Conservation (phyloP, 1,140 invertebrate genomes). For the Drosophila tristis region DNA sequence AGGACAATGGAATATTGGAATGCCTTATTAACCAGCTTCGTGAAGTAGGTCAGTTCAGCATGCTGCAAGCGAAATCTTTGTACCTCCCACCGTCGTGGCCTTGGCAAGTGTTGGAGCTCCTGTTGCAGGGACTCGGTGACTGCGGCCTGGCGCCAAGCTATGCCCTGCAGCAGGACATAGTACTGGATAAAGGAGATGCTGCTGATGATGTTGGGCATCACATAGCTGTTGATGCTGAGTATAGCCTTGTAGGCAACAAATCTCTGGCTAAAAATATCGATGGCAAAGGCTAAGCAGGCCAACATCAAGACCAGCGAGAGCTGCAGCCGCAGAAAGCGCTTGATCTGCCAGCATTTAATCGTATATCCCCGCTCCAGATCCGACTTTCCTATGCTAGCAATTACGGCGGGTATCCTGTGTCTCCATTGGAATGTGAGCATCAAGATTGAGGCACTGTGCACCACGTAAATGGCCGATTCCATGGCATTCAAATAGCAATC, state of each 20-base stretch:
- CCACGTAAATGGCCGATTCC: slow-evolving; percentile 45
- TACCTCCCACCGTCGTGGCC: slow-evolving; percentile 4
- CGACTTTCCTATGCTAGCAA: slow-evolving; percentile 29
- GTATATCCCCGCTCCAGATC: slow-evolving; percentile 42
- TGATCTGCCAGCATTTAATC: slow-evolving; percentile 1
- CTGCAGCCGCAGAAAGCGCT: slow-evolving; percentile 21
- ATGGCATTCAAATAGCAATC: slow-evolving; percentile 51
- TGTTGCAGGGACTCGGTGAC: slow-evolving; percentile 20
- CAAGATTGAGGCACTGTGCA: slow-evolving; percentile 47
- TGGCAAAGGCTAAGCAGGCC: slow-evolving; percentile 3
- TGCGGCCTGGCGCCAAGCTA: slow-evolving; percentile 22
- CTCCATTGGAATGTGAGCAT: slow-evolving; percentile 36
- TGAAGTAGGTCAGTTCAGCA: slow-evolving; percentile 46
- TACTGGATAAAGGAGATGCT: slow-evolving; percentile 55
- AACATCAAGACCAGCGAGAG: slow-evolving; percentile 37
- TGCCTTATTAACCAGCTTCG: slow-evolving; percentile 46
- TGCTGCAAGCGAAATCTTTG: slow-evolving; percentile 51
- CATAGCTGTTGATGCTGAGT: slow-evolving; percentile 40
- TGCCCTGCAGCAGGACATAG: slow-evolving; percentile 43
- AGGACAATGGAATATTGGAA: slow-evolving; percentile 61
- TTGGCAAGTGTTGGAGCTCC: slow-evolving; percentile 6
- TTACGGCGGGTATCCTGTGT: slow-evolving; percentile 19
- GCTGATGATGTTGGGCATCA: slow-evolving; percentile 54
- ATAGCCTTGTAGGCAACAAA: not conserved
- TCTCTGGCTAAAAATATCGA: slow-evolving; percentile 10